Conservation (phyloP, 2,113 vertebrate genomes). For the Pterocles orientalis region DNA sequence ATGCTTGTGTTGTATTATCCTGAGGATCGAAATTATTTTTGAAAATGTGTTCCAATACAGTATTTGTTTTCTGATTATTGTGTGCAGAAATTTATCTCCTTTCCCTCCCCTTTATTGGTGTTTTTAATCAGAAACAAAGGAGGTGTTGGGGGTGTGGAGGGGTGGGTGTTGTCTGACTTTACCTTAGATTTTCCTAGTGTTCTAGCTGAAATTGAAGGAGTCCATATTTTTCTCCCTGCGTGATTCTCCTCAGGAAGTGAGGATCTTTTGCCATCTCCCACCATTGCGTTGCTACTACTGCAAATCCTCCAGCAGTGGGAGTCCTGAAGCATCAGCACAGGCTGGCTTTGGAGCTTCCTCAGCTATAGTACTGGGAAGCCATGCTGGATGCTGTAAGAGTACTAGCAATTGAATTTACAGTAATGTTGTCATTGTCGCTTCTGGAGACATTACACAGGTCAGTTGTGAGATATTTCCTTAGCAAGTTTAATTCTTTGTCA, state of each 20-base stretch:
- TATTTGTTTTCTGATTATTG: not conserved
- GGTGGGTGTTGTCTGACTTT: not conserved
- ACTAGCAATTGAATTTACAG: not conserved
- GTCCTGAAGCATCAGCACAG: not conserved
- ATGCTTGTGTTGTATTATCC: not conserved
- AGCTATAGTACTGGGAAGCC: rapidly evolving
- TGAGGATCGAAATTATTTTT: not conserved
- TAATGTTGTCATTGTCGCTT: too few relatives aligned
- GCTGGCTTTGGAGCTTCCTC: not conserved
- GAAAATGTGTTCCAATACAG: not conserved
- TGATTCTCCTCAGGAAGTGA: not conserved
- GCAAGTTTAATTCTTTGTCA: not conserved
- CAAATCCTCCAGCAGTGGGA: not conserved
- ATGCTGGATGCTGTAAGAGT: not conserved
- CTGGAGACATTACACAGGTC: not conserved
- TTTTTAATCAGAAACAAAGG: not conserved
- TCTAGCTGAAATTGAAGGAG: not conserved
- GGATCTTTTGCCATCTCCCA: not conserved
- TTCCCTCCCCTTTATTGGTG: not conserved
- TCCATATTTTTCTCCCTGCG: not conserved
- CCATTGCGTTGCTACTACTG: not conserved
- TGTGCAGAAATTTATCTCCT: not conserved
- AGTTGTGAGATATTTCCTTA: not conserved
- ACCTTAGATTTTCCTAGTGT: not conserved
- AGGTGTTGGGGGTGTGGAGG: rapidly evolving